Evolutionary conservation across 2,888 invertebrate genomes (phyloP), one percentile per base, ranked within the genome.

Genomic region (Macrophya alboannulata): DNA sequence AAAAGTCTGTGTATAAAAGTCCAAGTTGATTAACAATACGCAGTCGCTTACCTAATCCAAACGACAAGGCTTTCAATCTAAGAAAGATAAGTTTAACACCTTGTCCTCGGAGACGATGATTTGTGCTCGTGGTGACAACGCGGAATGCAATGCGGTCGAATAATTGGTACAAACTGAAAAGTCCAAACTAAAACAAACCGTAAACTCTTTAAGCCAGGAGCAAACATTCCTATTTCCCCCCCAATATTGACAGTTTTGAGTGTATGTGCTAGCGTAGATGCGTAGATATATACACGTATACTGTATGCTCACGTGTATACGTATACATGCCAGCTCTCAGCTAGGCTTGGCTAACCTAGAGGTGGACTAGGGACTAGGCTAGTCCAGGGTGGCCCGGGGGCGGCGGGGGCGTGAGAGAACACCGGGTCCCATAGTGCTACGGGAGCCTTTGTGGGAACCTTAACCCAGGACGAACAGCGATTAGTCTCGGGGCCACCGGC

Each of bases 371-470:
- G 59, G 86, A 77, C 83, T 86, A 89, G 89, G 90, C 89, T 83
- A 62, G 83, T 68, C 65, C 40, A 82, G 62, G 79, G 76, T 85
- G 85, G 77, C 74, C 71, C 83, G 83, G 87, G 83, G 45, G 68
- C 48, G 82, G 86, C 77, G 85, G 87, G 89, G 90, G 90, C 89
- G 90, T 90, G 89, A 89, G 89, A 90, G 90, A 89, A 88, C 88
- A 86, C 88, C 89, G 89, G 89, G 88, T 88, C 89, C 87, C 88
- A 76, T 79, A 86, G 79, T 85, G 87, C 90, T 88, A 88, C 87
- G 87, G 89, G 88, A 88, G 89, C 88, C 90, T 87, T 90, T 90
- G 90, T 90, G 90, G 90, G 90, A 90, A 90, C 90, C 90, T 89
- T 90, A 90, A 90, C 89, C 89, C 87, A 87, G 87, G 88, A 88